Percentiles rank a stretch among this genome's conserved stretches.
Evolutionary conservation across 2,888 invertebrate species (phyloP).

Genomic region (Drosophila rubida): DNA sequence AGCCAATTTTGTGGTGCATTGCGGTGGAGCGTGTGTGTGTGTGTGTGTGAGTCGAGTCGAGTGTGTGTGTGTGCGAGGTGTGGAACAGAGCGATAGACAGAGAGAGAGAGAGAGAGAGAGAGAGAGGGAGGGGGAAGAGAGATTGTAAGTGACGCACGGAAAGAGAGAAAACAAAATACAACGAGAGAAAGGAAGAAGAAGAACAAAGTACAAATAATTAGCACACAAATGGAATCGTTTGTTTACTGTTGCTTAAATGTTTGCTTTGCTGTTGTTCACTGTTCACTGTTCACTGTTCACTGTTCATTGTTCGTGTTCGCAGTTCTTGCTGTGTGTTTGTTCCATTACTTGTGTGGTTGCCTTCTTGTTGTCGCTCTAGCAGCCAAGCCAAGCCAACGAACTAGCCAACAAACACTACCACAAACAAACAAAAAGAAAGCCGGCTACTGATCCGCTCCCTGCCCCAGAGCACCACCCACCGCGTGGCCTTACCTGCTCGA

Average conservation of each 20-base stretch:
- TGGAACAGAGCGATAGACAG: conserved; percentile 14
- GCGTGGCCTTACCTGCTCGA: conserved; percentile 87
- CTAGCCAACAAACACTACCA: conserved; percentile 11
- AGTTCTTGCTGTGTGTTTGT: neutral
- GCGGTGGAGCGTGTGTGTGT: conserved; percentile 28
- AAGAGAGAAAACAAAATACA: conserved; percentile 33
- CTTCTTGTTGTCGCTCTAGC: conserved; percentile 40
- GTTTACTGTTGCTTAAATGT: conserved; percentile 1
- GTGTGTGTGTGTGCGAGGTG: conserved; percentile 17
- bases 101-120: conserved; percentile 23
- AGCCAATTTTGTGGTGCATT: conserved; percentile 68
- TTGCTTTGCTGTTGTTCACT: neutral
- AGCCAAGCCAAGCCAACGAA: conserved; percentile 56
- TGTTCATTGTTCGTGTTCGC: too few relatives aligned
- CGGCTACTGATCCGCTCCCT: conserved; percentile 1
- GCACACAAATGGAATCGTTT: conserved; percentile 45
- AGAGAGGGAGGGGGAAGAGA: conserved; percentile 17
- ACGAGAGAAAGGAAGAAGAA: conserved; percentile 39
- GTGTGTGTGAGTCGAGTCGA: conserved; percentile 19
- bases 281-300: neutral
- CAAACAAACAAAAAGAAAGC: neutral
- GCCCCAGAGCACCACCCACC: neutral
- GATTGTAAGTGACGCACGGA: conserved; percentile 22
- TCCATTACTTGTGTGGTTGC: neutral
- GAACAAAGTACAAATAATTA: conserved; percentile 66